Base-by-base conservation (phyloP, 2,113 vertebrate genomes). In the Percina caprodes region DNA sequence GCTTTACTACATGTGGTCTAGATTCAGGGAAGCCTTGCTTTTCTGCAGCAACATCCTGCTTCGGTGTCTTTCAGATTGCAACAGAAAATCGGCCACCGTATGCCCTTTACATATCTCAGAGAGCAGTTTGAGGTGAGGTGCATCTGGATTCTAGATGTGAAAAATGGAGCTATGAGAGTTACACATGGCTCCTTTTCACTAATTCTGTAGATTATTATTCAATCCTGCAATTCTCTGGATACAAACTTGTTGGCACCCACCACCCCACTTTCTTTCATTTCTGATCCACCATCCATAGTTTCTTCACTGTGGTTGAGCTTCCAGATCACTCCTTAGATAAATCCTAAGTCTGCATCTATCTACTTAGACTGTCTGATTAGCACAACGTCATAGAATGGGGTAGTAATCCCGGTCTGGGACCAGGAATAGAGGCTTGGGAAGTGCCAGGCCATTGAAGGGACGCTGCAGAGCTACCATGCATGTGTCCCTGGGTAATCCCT, bases 351-450 rank as follows among this genome's bases (percentile, higher is more conserved):
- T 87, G 80, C 61, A 89, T 92, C 88, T 84, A 94, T 94, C 94
- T 85, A 79, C 87, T 95, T 94, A 94, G 91, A 90, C 88, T 2
- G 84, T 94, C 94, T 94, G 92, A 95, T 94, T 91, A 94, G 68
- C 74, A 60, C 74, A 78, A 90, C 92, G 93, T 95, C 94, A 95
- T 59, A 79, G 79, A 84, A 87, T 66, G 75, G 68, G 82, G 77
- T 82, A 81, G 87, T 95, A 95, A 94, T 94, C 91, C 86, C 5
- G 59, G 92, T 92, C 90, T 84, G 83, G 80, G 77, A 72, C 92
- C 88, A 91, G 85, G 91, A 95, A 95, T 94, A 96, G 95, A 88
- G 88, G 59, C 30, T 5, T 72, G 87, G 91, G 89, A 87, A 84
- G 83, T 75, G 82, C 87, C 59, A 58, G 60, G 80, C 78, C 76